Percentiles rank a stretch among this genome's conserved stretches.
Conservation (phyloP, 2,113 vertebrate genomes). For the Chlorodrepanis virens region DNA sequence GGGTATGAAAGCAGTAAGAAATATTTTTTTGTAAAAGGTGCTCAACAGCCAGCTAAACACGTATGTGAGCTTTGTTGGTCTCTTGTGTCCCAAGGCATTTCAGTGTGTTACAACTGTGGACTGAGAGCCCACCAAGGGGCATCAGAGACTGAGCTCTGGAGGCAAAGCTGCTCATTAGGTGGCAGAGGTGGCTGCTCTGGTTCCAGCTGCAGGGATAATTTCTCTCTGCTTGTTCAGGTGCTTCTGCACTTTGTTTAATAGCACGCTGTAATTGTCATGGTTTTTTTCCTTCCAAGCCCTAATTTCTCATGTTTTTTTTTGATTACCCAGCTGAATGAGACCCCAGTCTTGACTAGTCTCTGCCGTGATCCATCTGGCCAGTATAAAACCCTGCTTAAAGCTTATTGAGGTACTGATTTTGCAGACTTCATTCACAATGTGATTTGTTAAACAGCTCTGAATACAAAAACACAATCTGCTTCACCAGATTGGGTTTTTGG, state of each 20-base stretch:
- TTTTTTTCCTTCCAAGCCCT: neutral
- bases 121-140: neutral
- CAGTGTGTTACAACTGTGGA: neutral
- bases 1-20: neutral
- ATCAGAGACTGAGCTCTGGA: neutral
- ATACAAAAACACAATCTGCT: constrained; percentile 27
- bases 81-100: neutral
- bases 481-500: neutral
- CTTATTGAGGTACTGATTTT: constrained; percentile 7
- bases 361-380: neutral
- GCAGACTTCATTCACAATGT: neutral
- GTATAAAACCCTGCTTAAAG: neutral
- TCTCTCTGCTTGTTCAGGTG: neutral
- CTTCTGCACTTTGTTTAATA: neutral
- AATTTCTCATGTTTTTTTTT: neutral
- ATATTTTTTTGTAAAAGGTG: neutral
- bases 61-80: neutral
- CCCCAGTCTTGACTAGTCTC: neutral
- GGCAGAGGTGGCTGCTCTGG: neutral
- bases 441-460: constrained; percentile 4
- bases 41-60: neutral
- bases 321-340: neutral
- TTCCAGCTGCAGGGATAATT: neutral
- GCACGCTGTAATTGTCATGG: neutral
- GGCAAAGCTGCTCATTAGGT: neutral